These are phyloP conservation scores for human DNA, from an alignment of 2,113 vertebrate species.

Conservation along the genomic window DNA sequence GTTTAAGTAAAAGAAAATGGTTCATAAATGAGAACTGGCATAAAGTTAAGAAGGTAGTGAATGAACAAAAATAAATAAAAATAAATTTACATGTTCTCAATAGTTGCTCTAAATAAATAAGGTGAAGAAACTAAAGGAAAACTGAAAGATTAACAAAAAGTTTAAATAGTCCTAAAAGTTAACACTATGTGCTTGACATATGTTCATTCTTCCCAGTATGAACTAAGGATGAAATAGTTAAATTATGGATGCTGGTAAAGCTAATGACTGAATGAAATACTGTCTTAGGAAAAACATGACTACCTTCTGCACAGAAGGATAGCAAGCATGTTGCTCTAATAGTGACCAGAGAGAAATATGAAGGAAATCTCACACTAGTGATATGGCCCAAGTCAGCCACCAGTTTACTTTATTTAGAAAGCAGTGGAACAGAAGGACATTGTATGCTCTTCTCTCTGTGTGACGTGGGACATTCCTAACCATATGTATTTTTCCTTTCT, in stretches of 20 bases:
- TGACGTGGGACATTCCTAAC: fast-evolving
- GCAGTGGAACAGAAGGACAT: background rate
- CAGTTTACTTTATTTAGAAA: fast-evolving
- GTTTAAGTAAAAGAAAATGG: background rate
- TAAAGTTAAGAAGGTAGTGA: background rate
- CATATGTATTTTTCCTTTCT: too few relatives aligned
- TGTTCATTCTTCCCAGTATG: background rate
- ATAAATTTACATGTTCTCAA: background rate
- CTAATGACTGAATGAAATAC: background rate
- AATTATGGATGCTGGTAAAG: background rate
- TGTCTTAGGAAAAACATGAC: background rate
- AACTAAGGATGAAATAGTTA: background rate
- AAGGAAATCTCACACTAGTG: fast-evolving
- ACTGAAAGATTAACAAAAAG: background rate
- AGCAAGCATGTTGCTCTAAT: too few relatives aligned
- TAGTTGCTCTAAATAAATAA: background rate
- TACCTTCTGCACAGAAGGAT: background rate
- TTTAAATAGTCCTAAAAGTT: background rate
- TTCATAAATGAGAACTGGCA: background rate
- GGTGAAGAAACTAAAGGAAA: background rate
- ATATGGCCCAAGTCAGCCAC: fast-evolving
- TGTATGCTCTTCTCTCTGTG: fast-evolving
- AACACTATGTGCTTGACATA: background rate
- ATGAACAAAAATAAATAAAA: background rate
- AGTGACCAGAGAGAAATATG: background rate